phyloP scores from a whole-genome alignment of 2,113 vertebrate species.

The Nothocercus nigrocapillus region DNA sequence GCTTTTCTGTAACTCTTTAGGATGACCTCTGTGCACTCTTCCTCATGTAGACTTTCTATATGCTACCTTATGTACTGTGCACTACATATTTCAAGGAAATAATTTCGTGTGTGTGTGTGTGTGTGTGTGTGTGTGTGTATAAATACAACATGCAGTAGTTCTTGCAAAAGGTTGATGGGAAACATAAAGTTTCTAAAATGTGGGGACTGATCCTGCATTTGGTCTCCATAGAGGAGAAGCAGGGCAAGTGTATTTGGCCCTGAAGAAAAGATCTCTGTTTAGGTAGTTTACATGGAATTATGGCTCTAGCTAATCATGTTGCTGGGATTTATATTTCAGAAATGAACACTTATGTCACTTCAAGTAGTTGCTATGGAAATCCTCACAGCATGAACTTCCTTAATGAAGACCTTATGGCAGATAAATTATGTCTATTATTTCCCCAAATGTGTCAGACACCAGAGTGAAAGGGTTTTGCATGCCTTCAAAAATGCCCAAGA shows the following conservation, averaged over 20 bases:
- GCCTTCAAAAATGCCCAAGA: neutral
- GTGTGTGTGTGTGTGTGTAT: neutral
- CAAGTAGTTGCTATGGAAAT: slow-evolving; percentile 66
- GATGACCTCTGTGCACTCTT: neutral
- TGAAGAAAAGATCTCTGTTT: neutral
- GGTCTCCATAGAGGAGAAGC: neutral
- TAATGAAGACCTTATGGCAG: slow-evolving; percentile 32
- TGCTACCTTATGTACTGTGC: neutral
- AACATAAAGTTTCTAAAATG: neutral
- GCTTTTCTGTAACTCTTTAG: neutral
- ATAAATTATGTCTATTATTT: slow-evolving; percentile 37
- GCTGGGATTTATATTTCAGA: slow-evolving; percentile 29
- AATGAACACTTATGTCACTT: slow-evolving; percentile 3
- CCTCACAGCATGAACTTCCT: slow-evolving; percentile 4
- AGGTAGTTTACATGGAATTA: neutral
- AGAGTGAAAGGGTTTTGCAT: neutral
- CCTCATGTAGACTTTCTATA: neutral
- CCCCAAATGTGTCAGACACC: neutral
- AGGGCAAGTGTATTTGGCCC: neutral
- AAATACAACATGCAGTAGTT: neutral
- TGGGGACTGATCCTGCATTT: neutral
- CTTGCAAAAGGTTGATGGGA: neutral
- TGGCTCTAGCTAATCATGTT: neutral
- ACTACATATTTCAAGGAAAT: neutral
- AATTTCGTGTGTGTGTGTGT: neutral